Percentiles rank a stretch among this genome's conserved stretches.
Conservation (phyloP, 2,888 invertebrate species). For the Gortyna flavago region DNA sequence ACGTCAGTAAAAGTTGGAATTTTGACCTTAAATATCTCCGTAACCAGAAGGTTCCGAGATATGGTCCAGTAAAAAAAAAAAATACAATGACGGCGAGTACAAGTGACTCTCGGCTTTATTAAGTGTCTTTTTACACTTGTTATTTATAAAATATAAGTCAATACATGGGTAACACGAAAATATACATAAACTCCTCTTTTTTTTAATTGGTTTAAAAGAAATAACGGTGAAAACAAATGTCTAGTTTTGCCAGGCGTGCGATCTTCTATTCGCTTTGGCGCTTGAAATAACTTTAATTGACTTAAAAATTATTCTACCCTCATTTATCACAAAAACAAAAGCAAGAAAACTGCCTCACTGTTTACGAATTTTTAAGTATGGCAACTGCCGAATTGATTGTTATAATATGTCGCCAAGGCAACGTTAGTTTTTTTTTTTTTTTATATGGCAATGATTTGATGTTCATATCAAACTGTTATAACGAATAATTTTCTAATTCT, state of each 20-base stretch:
- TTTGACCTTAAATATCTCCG: too few species aligned
- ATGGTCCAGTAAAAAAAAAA: too few species aligned
- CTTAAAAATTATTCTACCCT: not conserved
- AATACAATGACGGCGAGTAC: not conserved
- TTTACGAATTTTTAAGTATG: not conserved
- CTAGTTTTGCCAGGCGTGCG: not conserved
- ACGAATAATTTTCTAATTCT: constrained; percentile 22
- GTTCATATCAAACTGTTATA: constrained; percentile 49
- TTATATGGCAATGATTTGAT: constrained; percentile 41
- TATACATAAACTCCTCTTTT: not conserved
- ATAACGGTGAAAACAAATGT: not conserved
- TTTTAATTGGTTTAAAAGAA: not conserved
- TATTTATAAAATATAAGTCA: not conserved
- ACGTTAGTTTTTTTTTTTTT: constrained; percentile 18
- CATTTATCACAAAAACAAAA: not conserved
- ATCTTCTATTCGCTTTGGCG: not conserved
- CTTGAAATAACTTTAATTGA: not conserved
- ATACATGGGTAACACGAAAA: not conserved
- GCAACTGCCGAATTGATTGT: constrained; percentile 5
- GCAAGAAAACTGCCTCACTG: not conserved
- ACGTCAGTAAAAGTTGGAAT: too few species aligned
- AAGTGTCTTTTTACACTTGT: not conserved
- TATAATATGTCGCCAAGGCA: constrained; percentile 31
- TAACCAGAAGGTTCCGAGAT: too few species aligned
- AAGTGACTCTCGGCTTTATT: not conserved